Evolutionary conservation across 1,140 invertebrate genomes (phyloP), one percentile per base, ranked within the genome.

Genomic region (Hypothenemus hampei): DNA sequence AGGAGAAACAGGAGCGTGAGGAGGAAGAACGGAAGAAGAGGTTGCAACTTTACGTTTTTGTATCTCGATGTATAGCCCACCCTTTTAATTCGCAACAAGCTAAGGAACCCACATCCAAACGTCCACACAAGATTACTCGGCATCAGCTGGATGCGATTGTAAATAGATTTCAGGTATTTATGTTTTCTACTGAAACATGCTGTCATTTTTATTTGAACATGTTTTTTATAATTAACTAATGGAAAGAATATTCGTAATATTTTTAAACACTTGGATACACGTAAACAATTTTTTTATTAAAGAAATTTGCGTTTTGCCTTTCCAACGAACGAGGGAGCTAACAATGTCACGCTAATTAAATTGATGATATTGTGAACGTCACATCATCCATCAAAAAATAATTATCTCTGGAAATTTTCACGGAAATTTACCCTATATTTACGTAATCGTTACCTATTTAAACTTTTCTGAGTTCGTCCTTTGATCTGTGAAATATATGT

Each of bases 11-110:
- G 63, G 91, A 94, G 70, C 80, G 89, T 26, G 86, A 95, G 66
- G 93, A 97, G 74, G 91, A 95, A 69, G 91, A 96, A 66, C 81
- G 93, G 47, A 96, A 97, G 73, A 81, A 85, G 37, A 81, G 90
- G 44, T 84, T 99, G 33, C 97, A 99, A 71, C 75, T 99, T 18
- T 99, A 99, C 74, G 96, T 99, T 48, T 99, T 99, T 74, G 91
- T 99, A 61, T 94, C 94, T 59, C 80, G 97, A 72, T 98, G 96
- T 75, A 86, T 98, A 68, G 93, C 97, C 3, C 99, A 99, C 79
- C 96, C 96, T 5, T 99, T 99, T 76, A 99, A 99, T 76, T 93
- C 94, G 4, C 99, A 99, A 75, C 96, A 99, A 73, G 93, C 95
- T 0, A 97, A 92, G 15, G 96, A 99, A 72, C 93, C 98, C 93